Conservation (phyloP, 2,113 vertebrate species). For the Trochalopteron elliotii region DNA sequence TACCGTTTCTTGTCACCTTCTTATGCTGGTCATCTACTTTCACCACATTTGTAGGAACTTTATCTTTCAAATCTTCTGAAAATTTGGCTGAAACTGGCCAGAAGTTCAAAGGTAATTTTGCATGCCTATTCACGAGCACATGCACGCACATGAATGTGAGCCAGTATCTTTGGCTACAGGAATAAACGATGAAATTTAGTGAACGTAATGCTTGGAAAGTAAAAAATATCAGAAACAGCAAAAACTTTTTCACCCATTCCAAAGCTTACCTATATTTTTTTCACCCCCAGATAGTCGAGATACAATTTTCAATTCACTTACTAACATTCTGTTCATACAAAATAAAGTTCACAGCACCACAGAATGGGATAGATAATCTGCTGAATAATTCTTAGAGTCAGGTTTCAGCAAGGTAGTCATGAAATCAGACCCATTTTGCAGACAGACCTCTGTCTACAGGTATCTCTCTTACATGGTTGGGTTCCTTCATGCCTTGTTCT, state of each 20-base stretch:
- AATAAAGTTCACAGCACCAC: not conserved
- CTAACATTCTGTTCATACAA: not conserved
- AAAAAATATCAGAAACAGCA: rapidly evolving
- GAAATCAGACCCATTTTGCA: not conserved
- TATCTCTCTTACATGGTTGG: not conserved
- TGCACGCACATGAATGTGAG: not conserved
- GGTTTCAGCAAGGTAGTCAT: not conserved
- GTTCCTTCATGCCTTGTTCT: not conserved
- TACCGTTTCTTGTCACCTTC: not conserved
- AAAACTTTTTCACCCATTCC: not conserved
- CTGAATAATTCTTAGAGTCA: not conserved
- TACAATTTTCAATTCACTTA: not conserved
- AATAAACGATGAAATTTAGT: not conserved
- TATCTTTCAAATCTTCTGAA: not conserved
- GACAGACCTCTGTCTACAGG: not conserved
- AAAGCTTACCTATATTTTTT: not conserved
- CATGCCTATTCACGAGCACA: rapidly evolving
- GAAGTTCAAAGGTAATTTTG: not conserved
- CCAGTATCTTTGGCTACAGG: not conserved
- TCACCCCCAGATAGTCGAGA: not conserved
- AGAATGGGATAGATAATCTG: not conserved
- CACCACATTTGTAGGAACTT: not conserved
- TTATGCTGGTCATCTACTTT: not conserved
- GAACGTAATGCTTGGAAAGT: not conserved
- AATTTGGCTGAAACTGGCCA: not conserved